Evolutionary conservation across 2,113 vertebrate genomes (phyloP).

Genomic region (Pseudorasbora parva): DNA sequence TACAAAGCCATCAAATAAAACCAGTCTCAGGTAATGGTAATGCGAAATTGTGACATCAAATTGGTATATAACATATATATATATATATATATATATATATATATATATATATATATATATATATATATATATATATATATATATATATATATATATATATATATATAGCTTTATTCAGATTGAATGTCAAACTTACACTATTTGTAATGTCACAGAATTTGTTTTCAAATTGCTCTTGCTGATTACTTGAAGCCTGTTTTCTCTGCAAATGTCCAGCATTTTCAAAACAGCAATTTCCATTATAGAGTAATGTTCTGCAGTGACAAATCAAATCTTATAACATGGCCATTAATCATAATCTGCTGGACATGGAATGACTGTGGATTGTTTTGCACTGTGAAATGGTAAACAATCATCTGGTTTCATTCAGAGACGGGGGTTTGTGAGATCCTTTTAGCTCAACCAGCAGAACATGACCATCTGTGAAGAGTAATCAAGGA

Average conservation of each 20-base stretch:
- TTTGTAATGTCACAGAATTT: background rate
- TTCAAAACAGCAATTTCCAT: slow-evolving; percentile 14
- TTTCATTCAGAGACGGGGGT: slow-evolving; percentile 37
- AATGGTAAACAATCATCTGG: slow-evolving; percentile 50
- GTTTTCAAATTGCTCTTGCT: slow-evolving; percentile 21
- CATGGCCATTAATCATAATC: slow-evolving; percentile 24
- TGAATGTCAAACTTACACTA: background rate
- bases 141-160: slow-evolving; percentile 9
- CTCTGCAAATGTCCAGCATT: background rate
- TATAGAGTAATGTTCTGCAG: background rate
- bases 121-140: background rate
- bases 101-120: background rate
- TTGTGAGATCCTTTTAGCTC: slow-evolving; percentile 41
- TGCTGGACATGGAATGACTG: slow-evolving; percentile 7
- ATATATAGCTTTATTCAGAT: background rate
- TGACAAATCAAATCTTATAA: slow-evolving; percentile 24
- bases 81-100: background rate
- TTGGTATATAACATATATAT: slow-evolving; percentile 14
- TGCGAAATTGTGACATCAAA: slow-evolving; percentile 42
- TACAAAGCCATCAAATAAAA: slow-evolving; percentile 61
- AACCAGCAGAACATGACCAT: slow-evolving; percentile 53
- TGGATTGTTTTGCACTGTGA: slow-evolving; percentile 15
- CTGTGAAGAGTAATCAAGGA: slow-evolving; percentile 56
- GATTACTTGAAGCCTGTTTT: background rate
- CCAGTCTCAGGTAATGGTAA: slow-evolving; percentile 53